These are phyloP conservation scores for Cryptocephalus primarius DNA, from an alignment of 2,888 invertebrate species.

Conservation along the genomic window DNA sequence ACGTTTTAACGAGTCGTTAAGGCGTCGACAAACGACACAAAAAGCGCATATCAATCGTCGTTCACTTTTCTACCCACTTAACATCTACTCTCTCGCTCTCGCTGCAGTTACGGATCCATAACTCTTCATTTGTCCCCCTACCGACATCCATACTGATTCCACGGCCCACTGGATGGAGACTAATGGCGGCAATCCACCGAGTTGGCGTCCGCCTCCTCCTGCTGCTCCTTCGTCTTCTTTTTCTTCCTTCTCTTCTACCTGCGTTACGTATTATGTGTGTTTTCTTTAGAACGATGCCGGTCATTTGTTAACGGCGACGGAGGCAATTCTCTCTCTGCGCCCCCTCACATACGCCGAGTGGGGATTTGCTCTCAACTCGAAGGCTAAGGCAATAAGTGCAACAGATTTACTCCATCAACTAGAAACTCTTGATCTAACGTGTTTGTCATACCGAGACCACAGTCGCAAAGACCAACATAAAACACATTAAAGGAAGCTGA, in stretches of 20 bases:
- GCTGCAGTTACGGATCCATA: slow-evolving; percentile 25
- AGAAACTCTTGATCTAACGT: no score
- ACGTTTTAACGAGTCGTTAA: no score
- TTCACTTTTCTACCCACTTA: no score
- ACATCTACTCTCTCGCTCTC: slow-evolving; percentile 19
- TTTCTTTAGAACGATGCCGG: slow-evolving; percentile 24
- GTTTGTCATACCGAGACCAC: no score
- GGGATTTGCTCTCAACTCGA: no score
- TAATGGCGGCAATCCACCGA: slow-evolving; percentile 35
- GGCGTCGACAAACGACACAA: no score
- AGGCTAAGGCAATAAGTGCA: no score
- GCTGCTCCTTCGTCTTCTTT: background rate
- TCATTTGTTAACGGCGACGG: slow-evolving; percentile 36
- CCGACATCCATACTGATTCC: slow-evolving; percentile 26
- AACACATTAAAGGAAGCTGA: no score
- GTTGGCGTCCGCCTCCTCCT: slow-evolving; percentile 21
- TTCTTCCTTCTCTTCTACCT: slow-evolving; percentile 21
- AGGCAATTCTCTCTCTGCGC: slow-evolving; percentile 30
- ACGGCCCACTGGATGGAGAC: slow-evolving; percentile 32
- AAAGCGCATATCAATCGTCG: no score
- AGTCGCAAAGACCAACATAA: no score
- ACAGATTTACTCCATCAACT: no score
- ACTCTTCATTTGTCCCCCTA: slow-evolving; percentile 34
- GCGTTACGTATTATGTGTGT: slow-evolving; percentile 19
- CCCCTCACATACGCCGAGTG: background rate